These are phyloP conservation scores for Anastrepha obliqua DNA, from an alignment of 1,140 invertebrate species.

Conservation along the genomic window DNA sequence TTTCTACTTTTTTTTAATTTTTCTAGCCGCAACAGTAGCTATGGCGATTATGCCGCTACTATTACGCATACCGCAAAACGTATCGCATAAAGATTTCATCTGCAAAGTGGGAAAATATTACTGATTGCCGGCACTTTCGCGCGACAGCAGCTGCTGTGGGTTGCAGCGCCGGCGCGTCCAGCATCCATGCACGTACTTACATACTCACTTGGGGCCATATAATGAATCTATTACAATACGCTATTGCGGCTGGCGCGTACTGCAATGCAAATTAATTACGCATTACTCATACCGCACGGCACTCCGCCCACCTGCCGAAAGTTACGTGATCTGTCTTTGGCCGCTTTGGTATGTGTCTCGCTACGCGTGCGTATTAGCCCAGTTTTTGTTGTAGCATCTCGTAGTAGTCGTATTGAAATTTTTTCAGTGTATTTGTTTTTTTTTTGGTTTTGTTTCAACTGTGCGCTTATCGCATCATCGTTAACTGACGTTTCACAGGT, in stretches of 20 bases:
- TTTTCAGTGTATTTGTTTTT: conserved; percentile 5
- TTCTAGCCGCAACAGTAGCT: too few species aligned
- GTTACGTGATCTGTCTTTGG: conserved; percentile 34
- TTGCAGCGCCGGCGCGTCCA: not conserved
- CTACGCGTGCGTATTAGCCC: not conserved
- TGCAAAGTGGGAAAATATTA: not conserved
- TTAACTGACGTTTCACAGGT: conserved; percentile 32
- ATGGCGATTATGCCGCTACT: not conserved
- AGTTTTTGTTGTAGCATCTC: not conserved
- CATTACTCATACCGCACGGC: conserved; percentile 30
- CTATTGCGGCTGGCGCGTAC: conserved; percentile 21
- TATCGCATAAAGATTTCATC: not conserved
- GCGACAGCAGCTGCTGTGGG: not conserved
- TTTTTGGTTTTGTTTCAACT: not conserved
- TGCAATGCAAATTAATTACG: conserved; percentile 41
- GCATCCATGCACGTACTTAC: not conserved
- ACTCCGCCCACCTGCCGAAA: conserved; percentile 1
- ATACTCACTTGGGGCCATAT: not conserved
- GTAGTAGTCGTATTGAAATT: not conserved
- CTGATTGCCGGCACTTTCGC: conserved; percentile 13
- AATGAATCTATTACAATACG: conserved; percentile 22
- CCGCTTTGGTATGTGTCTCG: not conserved
- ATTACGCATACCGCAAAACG: conserved; percentile 1
- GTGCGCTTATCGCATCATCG: conserved; percentile 21
- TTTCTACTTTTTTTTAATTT: not conserved